A percentile compares a stretch with the other conserved stretches of the same genome.
phyloP scores from a whole-genome alignment of 2,797 vertebrate genomes.

The Danio jaintianensis region DNA sequence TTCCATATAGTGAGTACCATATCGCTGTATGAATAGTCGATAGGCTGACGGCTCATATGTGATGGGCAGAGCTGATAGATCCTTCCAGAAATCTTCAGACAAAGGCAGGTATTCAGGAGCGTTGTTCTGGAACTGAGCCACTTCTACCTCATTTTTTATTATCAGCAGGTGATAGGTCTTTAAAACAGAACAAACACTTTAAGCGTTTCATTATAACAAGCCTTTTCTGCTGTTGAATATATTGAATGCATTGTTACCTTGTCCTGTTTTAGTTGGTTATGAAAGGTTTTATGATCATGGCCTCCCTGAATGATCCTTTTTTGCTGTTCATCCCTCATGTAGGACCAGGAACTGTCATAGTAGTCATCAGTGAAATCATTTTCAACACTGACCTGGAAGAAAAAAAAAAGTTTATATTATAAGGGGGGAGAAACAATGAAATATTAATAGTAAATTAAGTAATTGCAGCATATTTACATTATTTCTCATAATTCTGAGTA shows the following conservation, averaged over 20 bases:
- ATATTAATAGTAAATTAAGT: no score
- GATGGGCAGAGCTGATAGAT: conserved; percentile 82
- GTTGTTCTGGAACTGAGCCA: conserved; percentile 91
- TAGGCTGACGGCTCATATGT: conserved; percentile 86
- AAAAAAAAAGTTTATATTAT: background rate
- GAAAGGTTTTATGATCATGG: conserved; percentile 67
- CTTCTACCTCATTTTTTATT: conserved; percentile 80
- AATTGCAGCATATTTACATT: no score
- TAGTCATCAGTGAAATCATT: conserved; percentile 92
- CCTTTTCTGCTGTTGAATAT: background rate
- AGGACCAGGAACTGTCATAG: conserved; percentile 91
- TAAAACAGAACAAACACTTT: background rate
- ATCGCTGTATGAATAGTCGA: conserved; percentile 81
- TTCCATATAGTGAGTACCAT: conserved; percentile 90
- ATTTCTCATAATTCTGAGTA: no score
- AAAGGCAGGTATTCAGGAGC: conserved; percentile 76
- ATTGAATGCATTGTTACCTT: conserved; percentile 72
- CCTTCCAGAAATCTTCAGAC: conserved; percentile 87
- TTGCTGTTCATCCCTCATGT: conserved; percentile 73
- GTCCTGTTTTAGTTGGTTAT: conserved; percentile 66
- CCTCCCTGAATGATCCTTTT: conserved; percentile 58
- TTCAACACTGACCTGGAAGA: conserved; percentile 83
- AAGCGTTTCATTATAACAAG: background rate
- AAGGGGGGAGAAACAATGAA: no score
- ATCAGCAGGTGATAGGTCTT: conserved; percentile 86